phyloP scores from a whole-genome alignment of 1,140 invertebrate genomes.

The Musca domestica region DNA sequence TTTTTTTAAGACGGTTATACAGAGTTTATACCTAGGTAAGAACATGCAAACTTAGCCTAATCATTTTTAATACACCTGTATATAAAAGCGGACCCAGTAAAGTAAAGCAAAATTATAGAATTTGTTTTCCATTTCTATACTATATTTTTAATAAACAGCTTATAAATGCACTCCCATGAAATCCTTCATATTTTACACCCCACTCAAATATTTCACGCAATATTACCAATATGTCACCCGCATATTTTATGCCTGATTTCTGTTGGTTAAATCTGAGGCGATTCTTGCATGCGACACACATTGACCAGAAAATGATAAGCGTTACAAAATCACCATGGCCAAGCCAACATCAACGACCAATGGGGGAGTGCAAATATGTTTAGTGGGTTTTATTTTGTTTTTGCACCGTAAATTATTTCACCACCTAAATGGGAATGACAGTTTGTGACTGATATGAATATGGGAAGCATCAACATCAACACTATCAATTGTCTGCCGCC shows the following conservation, averaged over 20 bases:
- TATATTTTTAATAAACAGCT: too few relatives aligned
- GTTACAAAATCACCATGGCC: background rate
- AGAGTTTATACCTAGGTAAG: too few relatives aligned
- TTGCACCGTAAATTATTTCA: background rate
- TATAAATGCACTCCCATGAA: too few relatives aligned
- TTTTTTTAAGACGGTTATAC: too few relatives aligned
- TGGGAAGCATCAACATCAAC: background rate
- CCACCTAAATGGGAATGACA: background rate
- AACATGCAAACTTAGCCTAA: too few relatives aligned
- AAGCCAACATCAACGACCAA: background rate
- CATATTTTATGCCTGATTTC: conserved; percentile 17
- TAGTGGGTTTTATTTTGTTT: background rate
- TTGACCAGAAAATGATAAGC: conserved; percentile 4
- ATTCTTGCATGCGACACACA: background rate
- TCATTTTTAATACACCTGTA: too few relatives aligned
- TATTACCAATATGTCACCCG: too few relatives aligned
- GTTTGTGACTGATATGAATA: conserved; percentile 4
- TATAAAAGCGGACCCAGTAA: too few relatives aligned
- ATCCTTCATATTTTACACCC: too few relatives aligned
- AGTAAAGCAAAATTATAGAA: too few relatives aligned
- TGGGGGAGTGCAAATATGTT: background rate
- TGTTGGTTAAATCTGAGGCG: background rate
- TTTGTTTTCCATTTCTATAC: too few relatives aligned
- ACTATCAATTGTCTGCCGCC: background rate
- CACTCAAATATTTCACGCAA: background rate